Evolutionary conservation across 2,797 vertebrate species (phyloP).

Genomic region (Smutsia temminckii): DNA sequence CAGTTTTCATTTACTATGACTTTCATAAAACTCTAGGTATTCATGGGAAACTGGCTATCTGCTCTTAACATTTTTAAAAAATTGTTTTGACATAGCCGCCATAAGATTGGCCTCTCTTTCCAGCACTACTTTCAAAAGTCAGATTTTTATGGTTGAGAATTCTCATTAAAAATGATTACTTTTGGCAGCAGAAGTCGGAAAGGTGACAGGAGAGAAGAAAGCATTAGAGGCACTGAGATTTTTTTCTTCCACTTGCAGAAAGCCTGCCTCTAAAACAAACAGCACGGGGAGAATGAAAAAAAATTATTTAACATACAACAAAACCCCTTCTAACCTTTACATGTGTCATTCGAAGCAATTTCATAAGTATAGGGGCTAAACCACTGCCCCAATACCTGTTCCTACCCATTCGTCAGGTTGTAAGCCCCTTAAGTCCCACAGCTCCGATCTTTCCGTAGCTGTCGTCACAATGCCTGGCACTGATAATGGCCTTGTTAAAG

Average conservation of each 20-base stretch:
- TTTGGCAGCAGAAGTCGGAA: conserved; percentile 73
- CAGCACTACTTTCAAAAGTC: conserved; percentile 68
- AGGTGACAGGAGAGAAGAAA: conserved; percentile 62
- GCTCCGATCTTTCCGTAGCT: not conserved
- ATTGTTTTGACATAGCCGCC: conserved; percentile 67
- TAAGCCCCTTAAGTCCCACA: not conserved
- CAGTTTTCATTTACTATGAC: not conserved
- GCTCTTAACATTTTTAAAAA: not conserved
- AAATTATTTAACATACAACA: not conserved
- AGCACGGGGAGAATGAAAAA: not conserved
- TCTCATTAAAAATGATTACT: conserved; percentile 79
- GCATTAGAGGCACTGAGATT: not conserved
- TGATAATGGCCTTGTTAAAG: too few relatives aligned
- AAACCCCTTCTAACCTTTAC: conserved; percentile 16
- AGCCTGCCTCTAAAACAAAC: conserved; percentile 58
- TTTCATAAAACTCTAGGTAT: conserved; percentile 42
- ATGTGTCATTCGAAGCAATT: conserved; percentile 11
- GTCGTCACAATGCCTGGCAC: not conserved
- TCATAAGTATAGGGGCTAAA: not conserved
- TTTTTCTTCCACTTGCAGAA: conserved; percentile 57
- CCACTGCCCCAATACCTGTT: not conserved
- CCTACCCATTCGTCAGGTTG: not conserved
- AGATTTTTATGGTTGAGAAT: conserved; percentile 68
- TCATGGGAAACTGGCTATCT: conserved; percentile 35
- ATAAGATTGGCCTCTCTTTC: conserved; percentile 65